Conservation (phyloP, 2,888 invertebrate species). For the Ophion slaviceki region DNA sequence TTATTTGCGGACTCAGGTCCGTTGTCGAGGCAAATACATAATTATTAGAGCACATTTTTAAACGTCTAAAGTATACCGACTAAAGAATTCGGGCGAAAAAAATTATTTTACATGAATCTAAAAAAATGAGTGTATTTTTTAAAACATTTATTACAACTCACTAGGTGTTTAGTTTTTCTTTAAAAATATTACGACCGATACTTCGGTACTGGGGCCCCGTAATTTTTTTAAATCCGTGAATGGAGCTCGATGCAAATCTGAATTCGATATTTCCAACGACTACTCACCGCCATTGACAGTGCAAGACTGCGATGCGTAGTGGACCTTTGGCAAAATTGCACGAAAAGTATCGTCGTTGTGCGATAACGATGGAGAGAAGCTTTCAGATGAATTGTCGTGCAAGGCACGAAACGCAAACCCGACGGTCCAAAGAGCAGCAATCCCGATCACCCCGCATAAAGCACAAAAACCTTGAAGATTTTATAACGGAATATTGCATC, state of each 20-base stretch:
- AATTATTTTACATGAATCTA: too few relatives aligned
- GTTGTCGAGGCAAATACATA: too few relatives aligned
- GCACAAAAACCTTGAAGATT: slow-evolving; percentile 59
- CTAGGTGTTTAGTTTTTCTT: too few relatives aligned
- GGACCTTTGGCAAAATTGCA: slow-evolving; percentile 39
- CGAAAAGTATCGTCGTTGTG: slow-evolving; percentile 33
- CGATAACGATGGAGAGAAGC: slow-evolving; percentile 51
- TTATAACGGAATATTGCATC: slow-evolving; percentile 38
- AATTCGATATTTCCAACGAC: slow-evolving; percentile 28
- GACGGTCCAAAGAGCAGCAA: slow-evolving; percentile 64
- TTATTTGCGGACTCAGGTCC: too few relatives aligned
- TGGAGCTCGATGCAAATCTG: not conserved
- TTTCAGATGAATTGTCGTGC: slow-evolving; percentile 27
- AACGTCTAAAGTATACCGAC: too few relatives aligned
- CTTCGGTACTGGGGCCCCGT: too few relatives aligned
- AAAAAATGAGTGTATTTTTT: too few relatives aligned
- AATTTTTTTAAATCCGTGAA: not conserved
- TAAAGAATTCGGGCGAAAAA: too few relatives aligned
- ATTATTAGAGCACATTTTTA: too few relatives aligned
- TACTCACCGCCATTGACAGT: slow-evolving; percentile 57
- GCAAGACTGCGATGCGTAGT: slow-evolving; percentile 46
- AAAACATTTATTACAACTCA: too few relatives aligned
- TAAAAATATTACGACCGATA: too few relatives aligned
- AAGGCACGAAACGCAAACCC: slow-evolving; percentile 50
- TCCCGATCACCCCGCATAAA: slow-evolving; percentile 53